Base-by-base conservation (phyloP, 2,888 invertebrate species). In the Imbricaverruca yamaguchii region DNA sequence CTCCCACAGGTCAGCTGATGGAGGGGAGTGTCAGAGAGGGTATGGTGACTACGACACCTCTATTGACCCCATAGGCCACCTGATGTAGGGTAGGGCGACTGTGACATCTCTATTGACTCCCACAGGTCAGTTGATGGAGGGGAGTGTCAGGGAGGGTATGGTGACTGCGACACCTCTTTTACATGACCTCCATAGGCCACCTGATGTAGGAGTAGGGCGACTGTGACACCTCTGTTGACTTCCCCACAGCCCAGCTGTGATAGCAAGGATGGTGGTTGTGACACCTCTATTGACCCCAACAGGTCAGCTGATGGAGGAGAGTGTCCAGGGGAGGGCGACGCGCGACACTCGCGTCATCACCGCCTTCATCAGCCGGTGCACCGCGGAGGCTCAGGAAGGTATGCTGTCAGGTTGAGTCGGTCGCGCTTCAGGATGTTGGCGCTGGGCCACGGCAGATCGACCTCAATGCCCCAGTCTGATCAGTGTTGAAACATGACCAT, bases 371-470 rank as follows among this genome's bases (percentile, higher is more conserved):
- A 88, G 89, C 85, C 91, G 91, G 85, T 90, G 90, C 85, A 90
- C 90, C 53, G 91, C 91, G 55, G 91, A 91, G 86, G 91, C 91
- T 15, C 91, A 91, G 86, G 91, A 92, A 89, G 90, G 89, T 88
- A 69, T 39, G 81, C 77, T 67, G 23, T 25, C 74, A 55, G 8
- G 61, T 15, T 69, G 25, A 81, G n/a, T 59, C 39, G 39, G 39
- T 39, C 39, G 39, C 39, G 39, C 39, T 39, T 39, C 39, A 21
- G 80, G 18, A 25, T 80, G 78, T 11, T 2, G 13, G 23, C 67
- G 25, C 67, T 13, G 12, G 11, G 25, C 39, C 39, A 39, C 4
- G 4, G 39, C 39, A 39, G 39, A 39, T 39, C 39, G 39, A 39
- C 39, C 39, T 39, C 39, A 39, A 39, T 39, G 39, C 39, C 39